Percentiles rank a stretch among this genome's conserved stretches.
These are phyloP conservation scores for Tubiluchus corallicola DNA, from an alignment of 2,888 invertebrate species.

Conservation along the genomic window DNA sequence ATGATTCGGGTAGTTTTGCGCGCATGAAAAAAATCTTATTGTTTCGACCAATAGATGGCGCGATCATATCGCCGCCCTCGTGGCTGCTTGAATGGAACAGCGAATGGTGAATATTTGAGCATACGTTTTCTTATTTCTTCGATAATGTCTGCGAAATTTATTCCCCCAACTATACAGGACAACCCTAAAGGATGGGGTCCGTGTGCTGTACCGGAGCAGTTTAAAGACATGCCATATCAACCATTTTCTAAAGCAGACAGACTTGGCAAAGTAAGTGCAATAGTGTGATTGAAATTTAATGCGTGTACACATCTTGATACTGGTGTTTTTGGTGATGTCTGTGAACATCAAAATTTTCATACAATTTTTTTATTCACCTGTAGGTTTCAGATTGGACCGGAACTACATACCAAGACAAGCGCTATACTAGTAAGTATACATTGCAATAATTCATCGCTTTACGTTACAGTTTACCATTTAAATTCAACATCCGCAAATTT, in stretches of 20 bases:
- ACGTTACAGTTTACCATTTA: constrained; percentile 34
- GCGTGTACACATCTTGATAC: constrained; percentile 11
- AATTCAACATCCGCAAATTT: constrained; percentile 26
- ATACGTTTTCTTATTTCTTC: too few relatives aligned
- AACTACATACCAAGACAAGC: constrained; percentile 72
- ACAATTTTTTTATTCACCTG: constrained; percentile 14
- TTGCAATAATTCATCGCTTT: neutral
- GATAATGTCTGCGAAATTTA: constrained; percentile 13
- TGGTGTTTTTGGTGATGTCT: constrained; percentile 9
- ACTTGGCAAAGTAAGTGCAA: constrained; percentile 61
- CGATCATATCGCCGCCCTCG: too few relatives aligned
- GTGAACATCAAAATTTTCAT: neutral
- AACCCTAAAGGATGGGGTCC: constrained; percentile 91
- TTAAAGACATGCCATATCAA: constrained; percentile 93
- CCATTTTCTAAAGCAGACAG: constrained; percentile 97
- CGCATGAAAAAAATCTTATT: too few relatives aligned
- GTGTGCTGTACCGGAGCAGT: constrained; percentile 76
- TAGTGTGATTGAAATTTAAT: constrained; percentile 5
- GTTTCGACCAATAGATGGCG: too few relatives aligned
- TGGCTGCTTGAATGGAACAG: too few relatives aligned
- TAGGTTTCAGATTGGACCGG: constrained; percentile 92
- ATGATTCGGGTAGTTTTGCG: too few relatives aligned
- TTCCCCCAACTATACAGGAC: constrained; percentile 23
- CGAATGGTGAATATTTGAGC: too few relatives aligned
- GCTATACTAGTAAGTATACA: constrained; percentile 44